A percentile compares a stretch with the other conserved stretches of the same genome.
Evolutionary conservation across 2,888 invertebrate species (phyloP).

Genomic region (Leucophenga maculata): DNA sequence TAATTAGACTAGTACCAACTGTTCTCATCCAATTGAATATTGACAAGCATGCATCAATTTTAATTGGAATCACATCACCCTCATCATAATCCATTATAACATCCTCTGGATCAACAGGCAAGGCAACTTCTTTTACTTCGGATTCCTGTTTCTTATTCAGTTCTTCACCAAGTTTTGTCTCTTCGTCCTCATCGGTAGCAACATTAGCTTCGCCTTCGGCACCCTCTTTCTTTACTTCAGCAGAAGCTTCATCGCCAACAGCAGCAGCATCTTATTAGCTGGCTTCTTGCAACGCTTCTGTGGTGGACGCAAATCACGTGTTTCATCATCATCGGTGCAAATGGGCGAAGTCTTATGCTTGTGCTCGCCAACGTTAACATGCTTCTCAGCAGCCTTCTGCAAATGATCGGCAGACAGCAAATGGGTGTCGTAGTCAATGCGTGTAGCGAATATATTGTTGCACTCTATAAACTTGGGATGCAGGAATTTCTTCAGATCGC

Average conservation of each 20-base stretch:
- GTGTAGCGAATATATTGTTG: constrained; percentile 87
- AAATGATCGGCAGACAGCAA: constrained; percentile 84
- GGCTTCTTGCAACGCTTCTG: constrained; percentile 72
- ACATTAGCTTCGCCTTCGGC: constrained; percentile 60
- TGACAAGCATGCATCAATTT: constrained; percentile 72
- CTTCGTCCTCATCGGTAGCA: constrained; percentile 66
- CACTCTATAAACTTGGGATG: constrained; percentile 88
- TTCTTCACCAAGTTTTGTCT: constrained; percentile 69
- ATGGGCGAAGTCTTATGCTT: constrained; percentile 73
- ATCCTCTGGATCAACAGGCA: constrained; percentile 74
- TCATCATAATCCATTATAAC: constrained; percentile 74
- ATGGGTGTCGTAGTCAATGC: constrained; percentile 89
- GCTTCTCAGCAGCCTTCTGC: constrained; percentile 75
- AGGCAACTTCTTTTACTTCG: constrained; percentile 69
- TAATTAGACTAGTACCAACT: constrained; percentile 77
- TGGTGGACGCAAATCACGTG: constrained; percentile 72
- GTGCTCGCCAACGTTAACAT: constrained; percentile 72
- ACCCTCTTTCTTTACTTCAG: constrained; percentile 66
- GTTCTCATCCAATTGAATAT: constrained; percentile 77
- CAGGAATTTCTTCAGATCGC: constrained; percentile 89
- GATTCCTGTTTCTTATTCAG: constrained; percentile 64
- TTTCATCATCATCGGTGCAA: constrained; percentile 74
- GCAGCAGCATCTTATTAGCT: constrained; percentile 57
- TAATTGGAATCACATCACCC: constrained; percentile 73
- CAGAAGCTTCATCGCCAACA: constrained; percentile 56